These are phyloP conservation scores for Monoplex corrugatus DNA, from an alignment of 2,888 invertebrate genomes.

Conservation along the genomic window DNA sequence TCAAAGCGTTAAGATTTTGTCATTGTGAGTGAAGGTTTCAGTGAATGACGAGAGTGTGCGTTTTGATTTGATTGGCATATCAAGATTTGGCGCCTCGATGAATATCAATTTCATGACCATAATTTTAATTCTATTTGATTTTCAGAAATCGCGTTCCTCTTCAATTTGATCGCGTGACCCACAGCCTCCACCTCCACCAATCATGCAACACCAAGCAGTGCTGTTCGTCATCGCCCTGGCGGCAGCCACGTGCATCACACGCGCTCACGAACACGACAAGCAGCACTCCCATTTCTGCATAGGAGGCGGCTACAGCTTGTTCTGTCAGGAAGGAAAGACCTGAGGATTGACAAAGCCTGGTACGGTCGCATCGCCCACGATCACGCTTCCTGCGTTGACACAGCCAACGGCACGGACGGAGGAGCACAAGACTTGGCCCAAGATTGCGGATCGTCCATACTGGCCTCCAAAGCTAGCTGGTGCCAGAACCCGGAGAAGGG, in stretches of 20 bases:
- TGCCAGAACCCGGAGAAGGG: not conserved
- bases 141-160: too few species aligned
- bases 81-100: too few species aligned
- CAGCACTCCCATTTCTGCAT: conserved; percentile 39
- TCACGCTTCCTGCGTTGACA: not conserved
- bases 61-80: too few species aligned
- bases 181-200: not conserved
- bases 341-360: conserved; percentile 33
- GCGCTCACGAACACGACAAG: not conserved
- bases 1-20: too few species aligned
- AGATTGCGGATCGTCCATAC: conserved; percentile 25
- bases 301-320: conserved; percentile 32
- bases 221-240: not conserved
- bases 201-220: not conserved
- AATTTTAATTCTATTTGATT: too few species aligned
- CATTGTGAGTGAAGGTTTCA: too few species aligned
- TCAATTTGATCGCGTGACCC: too few species aligned
- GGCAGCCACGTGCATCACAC: not conserved
- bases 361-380: conserved; percentile 25
- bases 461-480: conserved; percentile 8
- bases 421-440: not conserved
- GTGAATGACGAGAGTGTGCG: too few species aligned
- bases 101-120: too few species aligned
- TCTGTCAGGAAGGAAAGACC: not conserved
- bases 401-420: not conserved